Evolutionary conservation across 1,140 invertebrate genomes (phyloP).

Genomic region (Musca vetustissima): DNA sequence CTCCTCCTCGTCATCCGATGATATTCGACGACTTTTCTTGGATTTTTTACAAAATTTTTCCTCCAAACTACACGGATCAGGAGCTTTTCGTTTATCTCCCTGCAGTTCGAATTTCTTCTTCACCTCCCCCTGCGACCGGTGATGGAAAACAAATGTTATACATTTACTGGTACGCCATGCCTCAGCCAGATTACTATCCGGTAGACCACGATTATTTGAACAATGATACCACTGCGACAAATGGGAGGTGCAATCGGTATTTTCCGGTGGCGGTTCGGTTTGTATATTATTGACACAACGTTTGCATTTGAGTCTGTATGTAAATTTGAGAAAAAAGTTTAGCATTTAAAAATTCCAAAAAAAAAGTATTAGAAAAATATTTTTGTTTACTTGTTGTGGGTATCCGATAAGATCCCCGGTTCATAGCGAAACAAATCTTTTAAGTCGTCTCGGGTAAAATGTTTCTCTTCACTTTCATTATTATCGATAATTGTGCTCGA

Average conservation of each 20-base stretch:
- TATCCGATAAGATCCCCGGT: conserved; percentile 86
- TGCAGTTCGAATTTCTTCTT: neutral
- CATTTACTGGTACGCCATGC: conserved; percentile 80
- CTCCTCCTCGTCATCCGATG: conserved; percentile 14
- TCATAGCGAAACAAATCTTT: conserved; percentile 91
- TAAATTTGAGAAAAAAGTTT: neutral
- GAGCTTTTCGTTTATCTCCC: neutral
- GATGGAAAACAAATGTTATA: conserved; percentile 96
- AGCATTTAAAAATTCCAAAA: neutral
- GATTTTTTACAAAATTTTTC: conserved; percentile 4
- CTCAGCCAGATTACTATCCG: conserved; percentile 82
- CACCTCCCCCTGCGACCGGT: conserved; percentile 68
- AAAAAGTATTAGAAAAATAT: neutral
- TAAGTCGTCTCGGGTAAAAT: conserved; percentile 92
- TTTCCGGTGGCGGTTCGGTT: conserved; percentile 78
- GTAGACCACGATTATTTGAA: conserved; percentile 80
- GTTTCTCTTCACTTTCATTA: conserved; percentile 93
- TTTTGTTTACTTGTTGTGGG: conserved; percentile 83
- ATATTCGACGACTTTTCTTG: neutral
- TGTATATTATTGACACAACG: conserved; percentile 94
- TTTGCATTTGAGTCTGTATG: conserved; percentile 83
- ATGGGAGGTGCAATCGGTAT: conserved; percentile 92
- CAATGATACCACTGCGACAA: conserved; percentile 94
- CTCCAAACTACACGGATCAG: neutral
- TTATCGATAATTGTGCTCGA: conserved; percentile 98